Conservation (phyloP, 2,888 invertebrate genomes). For the Dynastes hyllus region DNA sequence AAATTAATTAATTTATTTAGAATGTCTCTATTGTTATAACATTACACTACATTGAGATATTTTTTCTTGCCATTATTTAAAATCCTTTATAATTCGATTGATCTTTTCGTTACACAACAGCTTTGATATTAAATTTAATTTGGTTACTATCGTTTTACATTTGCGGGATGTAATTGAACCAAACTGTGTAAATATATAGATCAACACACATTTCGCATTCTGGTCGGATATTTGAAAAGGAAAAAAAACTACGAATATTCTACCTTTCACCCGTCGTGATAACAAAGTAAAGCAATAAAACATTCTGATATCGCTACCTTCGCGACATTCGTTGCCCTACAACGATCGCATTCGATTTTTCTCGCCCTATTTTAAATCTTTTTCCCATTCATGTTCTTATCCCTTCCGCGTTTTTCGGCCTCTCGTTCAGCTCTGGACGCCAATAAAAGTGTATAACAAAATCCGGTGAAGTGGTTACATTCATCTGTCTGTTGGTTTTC, state of each 20-base stretch:
- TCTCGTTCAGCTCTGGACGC: conserved; percentile 42
- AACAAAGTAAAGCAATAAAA: conserved; percentile 45
- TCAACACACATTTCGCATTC: neutral
- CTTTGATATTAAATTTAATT: too few species aligned
- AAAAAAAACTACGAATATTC: conserved; percentile 15
- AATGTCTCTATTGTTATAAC: too few species aligned
- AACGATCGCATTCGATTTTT: conserved; percentile 41
- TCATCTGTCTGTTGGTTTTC: conserved; percentile 48
- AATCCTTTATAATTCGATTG: too few species aligned
- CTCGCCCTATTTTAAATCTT: conserved; percentile 44
- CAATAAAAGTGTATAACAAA: conserved; percentile 50
- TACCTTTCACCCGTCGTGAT: conserved; percentile 22
- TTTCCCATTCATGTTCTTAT: conserved; percentile 36
- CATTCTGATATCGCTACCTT: conserved; percentile 33
- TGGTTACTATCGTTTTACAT: too few species aligned
- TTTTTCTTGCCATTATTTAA: too few species aligned
- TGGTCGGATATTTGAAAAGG: neutral
- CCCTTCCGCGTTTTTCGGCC: conserved; percentile 25
- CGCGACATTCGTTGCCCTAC: conserved; percentile 41
- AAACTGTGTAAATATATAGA: neutral
- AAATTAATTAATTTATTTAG: too few species aligned
- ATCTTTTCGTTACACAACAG: too few species aligned
- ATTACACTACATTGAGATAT: too few species aligned
- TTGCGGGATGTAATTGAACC: too few species aligned
- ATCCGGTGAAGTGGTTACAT: conserved; percentile 49